Evolutionary conservation across 2,888 invertebrate genomes (phyloP).

Genomic region (Cordylochernes scorpioides): DNA sequence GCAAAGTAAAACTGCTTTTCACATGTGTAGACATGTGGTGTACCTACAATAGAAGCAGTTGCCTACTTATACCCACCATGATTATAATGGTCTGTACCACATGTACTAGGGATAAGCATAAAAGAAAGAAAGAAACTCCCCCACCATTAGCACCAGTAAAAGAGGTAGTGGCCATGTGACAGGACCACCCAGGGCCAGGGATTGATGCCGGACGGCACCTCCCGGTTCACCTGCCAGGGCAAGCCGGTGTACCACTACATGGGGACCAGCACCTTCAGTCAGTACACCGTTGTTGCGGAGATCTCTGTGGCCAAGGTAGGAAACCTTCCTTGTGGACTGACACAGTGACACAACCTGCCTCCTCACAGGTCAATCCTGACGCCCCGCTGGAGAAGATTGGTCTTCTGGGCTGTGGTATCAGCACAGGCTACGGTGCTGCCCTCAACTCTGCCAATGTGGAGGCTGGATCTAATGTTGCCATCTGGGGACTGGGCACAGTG

Average conservation of each 20-base stretch:
- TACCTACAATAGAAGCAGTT: no score
- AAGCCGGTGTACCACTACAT: background rate
- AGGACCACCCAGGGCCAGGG: background rate
- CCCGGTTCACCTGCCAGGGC: background rate
- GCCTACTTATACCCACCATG: no score
- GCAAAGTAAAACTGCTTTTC: no score
- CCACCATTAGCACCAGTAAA: no score
- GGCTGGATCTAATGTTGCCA: background rate
- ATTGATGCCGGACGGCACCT: background rate
- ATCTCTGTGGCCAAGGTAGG: background rate
- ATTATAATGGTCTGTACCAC: no score
- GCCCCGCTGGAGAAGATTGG: background rate
- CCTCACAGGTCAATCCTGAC: background rate
- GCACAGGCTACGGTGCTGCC: background rate
- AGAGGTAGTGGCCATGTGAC: no score
- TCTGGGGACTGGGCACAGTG: background rate
- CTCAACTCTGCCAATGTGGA: background rate
- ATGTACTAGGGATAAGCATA: no score
- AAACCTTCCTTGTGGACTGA: no score
- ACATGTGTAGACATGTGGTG: no score
- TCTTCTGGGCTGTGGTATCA: background rate
- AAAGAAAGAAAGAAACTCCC: no score
- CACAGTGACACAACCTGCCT: no score
- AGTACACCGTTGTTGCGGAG: background rate
- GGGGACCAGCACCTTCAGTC: background rate